These are phyloP conservation scores for Gisinianus flammeolus DNA, from an alignment of 2,888 invertebrate species.

Conservation along the genomic window DNA sequence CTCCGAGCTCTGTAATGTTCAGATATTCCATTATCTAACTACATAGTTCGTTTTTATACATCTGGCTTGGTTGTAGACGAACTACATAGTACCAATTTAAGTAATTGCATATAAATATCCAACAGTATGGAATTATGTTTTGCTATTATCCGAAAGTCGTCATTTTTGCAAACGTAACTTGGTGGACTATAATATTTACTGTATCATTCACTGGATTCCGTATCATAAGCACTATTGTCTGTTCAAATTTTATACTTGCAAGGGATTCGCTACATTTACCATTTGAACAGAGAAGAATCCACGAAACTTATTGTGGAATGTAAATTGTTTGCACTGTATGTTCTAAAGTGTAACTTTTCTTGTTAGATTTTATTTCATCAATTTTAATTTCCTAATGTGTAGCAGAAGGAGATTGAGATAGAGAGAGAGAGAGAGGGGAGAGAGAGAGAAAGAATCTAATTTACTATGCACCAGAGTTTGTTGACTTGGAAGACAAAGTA, in stretches of 20 bases:
- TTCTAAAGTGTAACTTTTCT: neutral
- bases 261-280: too few species aligned
- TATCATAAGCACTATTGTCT: too few species aligned
- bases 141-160: neutral
- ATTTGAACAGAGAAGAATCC: neutral
- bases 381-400: neutral
- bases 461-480: conserved; percentile 21
- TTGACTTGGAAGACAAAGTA: conserved; percentile 17
- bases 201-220: neutral
- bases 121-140: neutral
- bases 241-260: too few species aligned
- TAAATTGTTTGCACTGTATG: neutral
- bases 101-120: neutral
- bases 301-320: neutral
- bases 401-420: too few species aligned
- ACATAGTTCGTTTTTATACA: too few species aligned
- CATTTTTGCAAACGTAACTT: neutral
- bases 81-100: too few species aligned
- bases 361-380: neutral
- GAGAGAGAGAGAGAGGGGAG: too few species aligned
- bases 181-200: neutral
- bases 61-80: too few species aligned
- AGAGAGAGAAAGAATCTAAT: conserved; percentile 18
- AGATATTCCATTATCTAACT: too few species aligned
- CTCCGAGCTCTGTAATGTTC: too few species aligned